Conservation (phyloP, 2,113 vertebrate genomes). For the Sphyrna mokarran region DNA sequence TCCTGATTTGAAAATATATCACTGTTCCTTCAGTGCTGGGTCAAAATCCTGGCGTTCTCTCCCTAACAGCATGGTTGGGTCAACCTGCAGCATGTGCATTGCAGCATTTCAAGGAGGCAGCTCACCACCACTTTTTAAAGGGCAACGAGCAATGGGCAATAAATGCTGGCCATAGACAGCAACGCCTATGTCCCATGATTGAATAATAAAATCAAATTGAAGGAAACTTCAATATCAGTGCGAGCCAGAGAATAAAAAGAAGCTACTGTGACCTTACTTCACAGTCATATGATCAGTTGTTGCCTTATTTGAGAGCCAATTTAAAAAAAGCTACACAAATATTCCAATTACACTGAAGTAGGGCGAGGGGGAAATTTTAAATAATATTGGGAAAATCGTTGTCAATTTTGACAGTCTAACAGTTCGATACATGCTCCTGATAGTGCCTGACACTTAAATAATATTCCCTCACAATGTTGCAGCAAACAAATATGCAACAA, state of each 20-base stretch:
- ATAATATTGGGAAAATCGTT: neutral
- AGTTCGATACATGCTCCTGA: neutral
- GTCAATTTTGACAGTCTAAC: neutral
- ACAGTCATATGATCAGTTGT: neutral
- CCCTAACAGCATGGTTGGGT: no score
- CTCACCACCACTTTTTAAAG: no score
- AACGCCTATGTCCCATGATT: no score
- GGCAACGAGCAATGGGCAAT: no score
- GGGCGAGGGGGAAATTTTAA: neutral
- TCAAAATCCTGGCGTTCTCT: no score
- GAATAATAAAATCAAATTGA: neutral
- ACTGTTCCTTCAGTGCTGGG: no score
- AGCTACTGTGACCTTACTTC: neutral
- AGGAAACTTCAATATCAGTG: neutral
- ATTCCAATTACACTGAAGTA: neutral
- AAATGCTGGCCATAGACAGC: no score
- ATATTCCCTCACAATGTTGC: neutral
- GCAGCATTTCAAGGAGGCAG: no score
- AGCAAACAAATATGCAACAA: neutral
- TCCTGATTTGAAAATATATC: no score
- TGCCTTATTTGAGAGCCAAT: neutral
- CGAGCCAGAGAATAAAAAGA: neutral
- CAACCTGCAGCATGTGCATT: no score
- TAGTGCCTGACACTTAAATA: neutral
- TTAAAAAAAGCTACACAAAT: neutral